Percentiles rank a stretch among this genome's conserved stretches.
Evolutionary conservation across 2,888 invertebrate genomes (phyloP).

Genomic region (Chrysolina americana): DNA sequence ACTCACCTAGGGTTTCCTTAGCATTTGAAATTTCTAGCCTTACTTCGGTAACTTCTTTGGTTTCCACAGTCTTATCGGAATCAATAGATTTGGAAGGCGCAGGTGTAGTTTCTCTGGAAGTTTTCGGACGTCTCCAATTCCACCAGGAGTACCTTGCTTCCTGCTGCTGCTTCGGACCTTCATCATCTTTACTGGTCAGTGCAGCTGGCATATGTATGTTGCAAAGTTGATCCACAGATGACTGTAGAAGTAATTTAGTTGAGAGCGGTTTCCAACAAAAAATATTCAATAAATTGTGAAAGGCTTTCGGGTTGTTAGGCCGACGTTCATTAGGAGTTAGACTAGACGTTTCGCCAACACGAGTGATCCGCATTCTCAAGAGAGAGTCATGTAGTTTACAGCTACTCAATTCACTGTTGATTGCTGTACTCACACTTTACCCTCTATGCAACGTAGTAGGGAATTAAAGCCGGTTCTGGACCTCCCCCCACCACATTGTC

Average conservation of each 20-base stretch:
- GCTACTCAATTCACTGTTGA: too few species aligned
- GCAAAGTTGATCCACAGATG: conserved; percentile 67
- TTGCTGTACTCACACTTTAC: too few species aligned
- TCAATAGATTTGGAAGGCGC: conserved; percentile 52
- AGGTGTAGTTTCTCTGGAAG: conserved; percentile 64
- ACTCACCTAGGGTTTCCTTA: conserved; percentile 33
- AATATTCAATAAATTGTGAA: too few species aligned
- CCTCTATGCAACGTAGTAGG: too few species aligned
- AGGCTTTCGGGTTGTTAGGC: too few species aligned
- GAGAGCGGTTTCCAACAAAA: neutral
- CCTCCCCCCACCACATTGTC: too few species aligned
- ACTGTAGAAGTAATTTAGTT: conserved; percentile 37
- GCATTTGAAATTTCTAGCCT: conserved; percentile 36
- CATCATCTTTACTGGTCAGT: conserved; percentile 44
- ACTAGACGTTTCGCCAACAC: too few species aligned
- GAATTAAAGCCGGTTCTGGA: too few species aligned
- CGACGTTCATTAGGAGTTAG: too few species aligned
- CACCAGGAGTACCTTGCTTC: conserved; percentile 71
- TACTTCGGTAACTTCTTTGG: conserved; percentile 45
- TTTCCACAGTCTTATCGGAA: conserved; percentile 50
- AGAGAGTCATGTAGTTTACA: too few species aligned
- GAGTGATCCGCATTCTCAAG: too few species aligned
- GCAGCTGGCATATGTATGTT: conserved; percentile 65
- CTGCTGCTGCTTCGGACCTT: conserved; percentile 49
- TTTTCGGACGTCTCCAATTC: conserved; percentile 75